These are phyloP conservation scores for Geophilus truncorum DNA, from an alignment of 2,888 invertebrate species.

Conservation along the genomic window DNA sequence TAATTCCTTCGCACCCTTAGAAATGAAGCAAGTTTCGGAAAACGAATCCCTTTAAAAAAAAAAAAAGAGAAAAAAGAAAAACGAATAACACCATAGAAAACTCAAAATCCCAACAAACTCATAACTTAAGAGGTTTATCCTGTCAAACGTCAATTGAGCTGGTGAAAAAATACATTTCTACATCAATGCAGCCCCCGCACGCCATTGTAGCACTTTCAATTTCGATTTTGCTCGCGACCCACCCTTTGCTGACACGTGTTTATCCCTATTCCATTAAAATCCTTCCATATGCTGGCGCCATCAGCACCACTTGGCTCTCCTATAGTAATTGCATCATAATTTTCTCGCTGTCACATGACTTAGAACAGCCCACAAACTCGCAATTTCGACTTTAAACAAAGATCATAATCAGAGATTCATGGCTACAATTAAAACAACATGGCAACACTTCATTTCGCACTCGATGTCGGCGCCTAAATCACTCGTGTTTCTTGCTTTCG, in stretches of 20 bases:
- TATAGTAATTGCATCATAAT: neutral
- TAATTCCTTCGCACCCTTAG: neutral
- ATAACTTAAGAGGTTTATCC: neutral
- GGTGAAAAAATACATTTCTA: too few relatives aligned
- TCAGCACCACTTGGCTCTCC: neutral
- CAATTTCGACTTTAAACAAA: neutral
- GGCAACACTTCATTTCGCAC: neutral
- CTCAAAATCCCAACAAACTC: neutral
- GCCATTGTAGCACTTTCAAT: neutral
- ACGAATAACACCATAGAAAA: neutral
- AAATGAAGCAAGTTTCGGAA: neutral
- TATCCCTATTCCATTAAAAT: constrained; percentile 23
- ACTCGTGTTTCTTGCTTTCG: neutral
- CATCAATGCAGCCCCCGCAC: too few relatives aligned
- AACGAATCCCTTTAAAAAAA: neutral
- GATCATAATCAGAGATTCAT: neutral
- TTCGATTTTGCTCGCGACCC: neutral
- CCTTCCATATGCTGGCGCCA: constrained; percentile 15
- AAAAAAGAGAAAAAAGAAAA: neutral
- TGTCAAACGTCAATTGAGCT: neutral
- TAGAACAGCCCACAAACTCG: neutral
- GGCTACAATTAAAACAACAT: neutral
- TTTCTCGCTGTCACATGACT: neutral
- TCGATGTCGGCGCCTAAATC: neutral
- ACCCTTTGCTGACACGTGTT: neutral